Percentiles rank a stretch among this genome's conserved stretches.
Evolutionary conservation across 2,797 vertebrate species (phyloP).

Genomic region (Erethizon dorsatum): DNA sequence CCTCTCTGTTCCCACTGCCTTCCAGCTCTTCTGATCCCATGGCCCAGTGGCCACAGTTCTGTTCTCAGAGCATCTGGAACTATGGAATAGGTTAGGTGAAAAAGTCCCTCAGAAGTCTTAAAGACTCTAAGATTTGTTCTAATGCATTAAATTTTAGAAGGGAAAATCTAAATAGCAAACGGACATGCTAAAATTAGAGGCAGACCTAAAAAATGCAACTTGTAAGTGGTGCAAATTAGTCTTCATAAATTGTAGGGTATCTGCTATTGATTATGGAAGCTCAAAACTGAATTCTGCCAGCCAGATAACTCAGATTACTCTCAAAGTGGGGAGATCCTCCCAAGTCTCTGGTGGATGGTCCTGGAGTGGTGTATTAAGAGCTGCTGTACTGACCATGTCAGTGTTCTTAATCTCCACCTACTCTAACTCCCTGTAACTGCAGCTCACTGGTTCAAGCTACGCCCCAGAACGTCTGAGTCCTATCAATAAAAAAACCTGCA

Average conservation of each 20-base stretch:
- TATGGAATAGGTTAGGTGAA: background rate
- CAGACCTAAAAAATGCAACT: background rate
- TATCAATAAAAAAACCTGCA: background rate
- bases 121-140: slow-evolving; percentile 15
- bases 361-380: background rate
- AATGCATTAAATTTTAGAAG: background rate
- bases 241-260: background rate
- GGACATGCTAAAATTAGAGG: slow-evolving; percentile 35
- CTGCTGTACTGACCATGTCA: background rate
- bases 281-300: background rate
- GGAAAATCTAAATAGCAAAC: background rate
- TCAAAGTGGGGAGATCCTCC: background rate
- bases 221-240: background rate
- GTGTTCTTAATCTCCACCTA: background rate
- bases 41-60: background rate
- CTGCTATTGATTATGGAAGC: background rate
- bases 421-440: background rate
- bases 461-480: background rate
- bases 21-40: background rate
- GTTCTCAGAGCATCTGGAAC: background rate
- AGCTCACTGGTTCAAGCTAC: background rate
- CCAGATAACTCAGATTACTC: background rate
- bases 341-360: background rate
- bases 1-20: background rate
- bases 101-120: slow-evolving; percentile 10